Conservation (phyloP, 2,888 invertebrate genomes). For the Leptarthrus brevirostris region DNA sequence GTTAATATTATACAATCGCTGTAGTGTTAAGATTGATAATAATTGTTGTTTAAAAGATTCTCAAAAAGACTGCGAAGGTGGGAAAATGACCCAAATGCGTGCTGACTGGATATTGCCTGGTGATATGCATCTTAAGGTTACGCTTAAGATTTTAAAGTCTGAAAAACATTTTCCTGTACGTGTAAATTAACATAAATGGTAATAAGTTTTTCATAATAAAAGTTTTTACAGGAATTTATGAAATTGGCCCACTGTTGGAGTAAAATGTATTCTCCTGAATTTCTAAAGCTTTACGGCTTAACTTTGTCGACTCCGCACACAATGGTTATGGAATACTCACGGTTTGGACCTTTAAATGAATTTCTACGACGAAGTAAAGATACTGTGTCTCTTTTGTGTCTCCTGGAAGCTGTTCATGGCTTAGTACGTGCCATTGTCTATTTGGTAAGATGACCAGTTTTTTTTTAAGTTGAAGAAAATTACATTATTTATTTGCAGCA, state of each 20-base stretch:
- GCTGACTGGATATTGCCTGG: conserved; percentile 83
- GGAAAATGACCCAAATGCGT: conserved; percentile 76
- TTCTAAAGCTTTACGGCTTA: conserved; percentile 82
- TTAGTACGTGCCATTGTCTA: conserved; percentile 89
- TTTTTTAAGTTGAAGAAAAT: neutral
- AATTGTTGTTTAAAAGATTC: conserved; percentile 72
- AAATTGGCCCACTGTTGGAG: conserved; percentile 83
- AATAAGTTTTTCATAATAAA: neutral
- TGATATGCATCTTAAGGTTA: conserved; percentile 81
- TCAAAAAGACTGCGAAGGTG: conserved; percentile 72
- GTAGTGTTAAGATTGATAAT: too few species aligned
- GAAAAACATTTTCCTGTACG: conserved; percentile 73
- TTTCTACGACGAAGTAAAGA: conserved; percentile 66
- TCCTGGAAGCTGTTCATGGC: conserved; percentile 84
- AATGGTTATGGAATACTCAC: conserved; percentile 83
- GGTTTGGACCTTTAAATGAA: conserved; percentile 80
- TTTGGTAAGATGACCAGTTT: conserved; percentile 73
- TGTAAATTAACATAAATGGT: neutral
- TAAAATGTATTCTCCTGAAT: conserved; percentile 79
- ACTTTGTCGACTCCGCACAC: conserved; percentile 82
- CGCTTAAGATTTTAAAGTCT: conserved; percentile 81
- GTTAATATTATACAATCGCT: conserved; percentile 49
- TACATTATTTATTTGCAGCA: conserved; percentile 67
- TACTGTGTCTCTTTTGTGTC: conserved; percentile 74
- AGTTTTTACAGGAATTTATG: conserved; percentile 76